Evolutionary conservation across 2,888 invertebrate species (phyloP).

Genomic region (Conistra vaccinii): DNA sequence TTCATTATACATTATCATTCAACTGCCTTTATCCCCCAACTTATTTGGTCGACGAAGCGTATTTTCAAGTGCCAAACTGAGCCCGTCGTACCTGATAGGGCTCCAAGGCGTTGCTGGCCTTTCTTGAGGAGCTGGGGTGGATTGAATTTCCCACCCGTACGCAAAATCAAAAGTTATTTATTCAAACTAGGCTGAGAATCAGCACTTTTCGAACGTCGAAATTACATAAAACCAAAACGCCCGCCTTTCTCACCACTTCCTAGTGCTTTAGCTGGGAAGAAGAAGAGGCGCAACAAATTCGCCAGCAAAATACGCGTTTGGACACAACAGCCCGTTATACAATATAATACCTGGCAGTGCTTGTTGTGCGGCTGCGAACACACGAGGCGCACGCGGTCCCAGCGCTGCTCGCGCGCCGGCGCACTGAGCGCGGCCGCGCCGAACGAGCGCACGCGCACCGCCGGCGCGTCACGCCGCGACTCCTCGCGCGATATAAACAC

Average conservation of each 20-base stretch:
- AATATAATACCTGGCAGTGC: slow-evolving; percentile 84
- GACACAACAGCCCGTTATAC: too few species aligned
- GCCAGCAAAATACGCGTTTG: too few species aligned
- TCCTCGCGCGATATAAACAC: slow-evolving; percentile 94
- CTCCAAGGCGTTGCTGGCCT: neutral
- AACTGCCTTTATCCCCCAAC: too few species aligned
- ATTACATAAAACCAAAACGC: neutral
- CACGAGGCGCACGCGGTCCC: slow-evolving; percentile 95
- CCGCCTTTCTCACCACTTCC: neutral
- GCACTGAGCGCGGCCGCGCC: slow-evolving; percentile 90
- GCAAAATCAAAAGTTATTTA: neutral
- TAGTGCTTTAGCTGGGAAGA: neutral
- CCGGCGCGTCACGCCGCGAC: slow-evolving; percentile 91
- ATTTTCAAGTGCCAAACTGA: neutral
- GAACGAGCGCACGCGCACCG: slow-evolving; percentile 94
- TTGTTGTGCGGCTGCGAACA: slow-evolving; percentile 97
- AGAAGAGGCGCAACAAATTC: neutral
- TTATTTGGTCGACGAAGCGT: neutral
- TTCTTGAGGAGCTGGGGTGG: too few species aligned
- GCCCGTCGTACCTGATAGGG: slow-evolving; percentile 85
- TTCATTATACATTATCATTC: too few species aligned
- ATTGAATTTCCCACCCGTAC: neutral
- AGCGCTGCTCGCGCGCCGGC: slow-evolving; percentile 91
- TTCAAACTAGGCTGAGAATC: neutral
- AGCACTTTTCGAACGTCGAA: too few species aligned